These are phyloP conservation scores for Gymnorhina tibicen DNA, from an alignment of 2,113 vertebrate genomes.

Conservation along the genomic window DNA sequence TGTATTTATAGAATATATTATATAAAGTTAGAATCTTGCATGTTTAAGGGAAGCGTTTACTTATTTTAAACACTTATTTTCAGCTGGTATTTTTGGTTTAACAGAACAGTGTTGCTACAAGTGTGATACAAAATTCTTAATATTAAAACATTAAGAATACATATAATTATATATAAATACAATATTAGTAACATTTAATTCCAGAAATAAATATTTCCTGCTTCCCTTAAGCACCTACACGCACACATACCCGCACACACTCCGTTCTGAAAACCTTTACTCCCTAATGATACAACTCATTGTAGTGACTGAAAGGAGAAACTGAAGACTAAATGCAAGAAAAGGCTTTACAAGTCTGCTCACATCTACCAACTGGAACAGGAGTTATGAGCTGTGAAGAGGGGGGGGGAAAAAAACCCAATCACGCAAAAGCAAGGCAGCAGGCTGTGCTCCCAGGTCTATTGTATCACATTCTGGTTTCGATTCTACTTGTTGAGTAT, in stretches of 20 bases:
- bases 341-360: not conserved
- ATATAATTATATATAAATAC: not conserved
- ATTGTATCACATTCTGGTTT: constrained; percentile 69
- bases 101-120: not conserved
- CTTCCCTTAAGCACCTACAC: not conserved
- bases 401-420: not conserved
- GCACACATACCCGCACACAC: not conserved
- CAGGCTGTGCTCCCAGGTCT: constrained; percentile 58
- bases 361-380: not conserved
- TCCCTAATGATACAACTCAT: not conserved
- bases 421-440: not conserved
- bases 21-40: not conserved
- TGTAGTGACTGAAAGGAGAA: not conserved
- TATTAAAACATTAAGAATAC: not conserved
- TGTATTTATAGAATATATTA: not conserved
- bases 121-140: not conserved
- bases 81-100: not conserved
- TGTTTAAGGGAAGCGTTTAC: not conserved
- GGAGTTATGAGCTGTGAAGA: not conserved
- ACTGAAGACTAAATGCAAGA: not conserved
- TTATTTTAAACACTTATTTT: not conserved
- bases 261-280: not conserved
- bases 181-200: not conserved
- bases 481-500: constrained; percentile 71
- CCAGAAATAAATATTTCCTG: not conserved